Evolutionary conservation across 2,113 vertebrate genomes (phyloP).

Genomic region (Setophaga petechia): DNA sequence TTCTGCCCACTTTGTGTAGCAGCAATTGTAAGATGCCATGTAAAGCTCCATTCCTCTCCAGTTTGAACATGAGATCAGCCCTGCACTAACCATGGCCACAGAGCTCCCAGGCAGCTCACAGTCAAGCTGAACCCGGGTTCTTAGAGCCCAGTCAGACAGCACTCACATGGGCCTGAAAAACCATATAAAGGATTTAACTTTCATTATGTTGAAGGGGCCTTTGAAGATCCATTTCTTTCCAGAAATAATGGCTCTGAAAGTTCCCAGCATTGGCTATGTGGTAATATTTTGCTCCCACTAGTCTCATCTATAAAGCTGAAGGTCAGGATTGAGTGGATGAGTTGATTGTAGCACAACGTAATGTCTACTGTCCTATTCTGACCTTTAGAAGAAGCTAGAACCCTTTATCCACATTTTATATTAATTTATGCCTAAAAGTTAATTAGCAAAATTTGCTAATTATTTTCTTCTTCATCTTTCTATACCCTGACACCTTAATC

Average conservation of each 20-base stretch:
- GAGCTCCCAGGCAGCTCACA: neutral
- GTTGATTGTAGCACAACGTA: slow-evolving; percentile 4
- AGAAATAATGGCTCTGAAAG: slow-evolving; percentile 20
- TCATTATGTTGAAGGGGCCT: neutral
- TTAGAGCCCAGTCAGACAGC: neutral
- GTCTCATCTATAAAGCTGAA: slow-evolving; percentile 12
- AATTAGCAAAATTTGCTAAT: slow-evolving; percentile 14
- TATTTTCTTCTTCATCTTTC: slow-evolving; percentile 50
- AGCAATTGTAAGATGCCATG: neutral
- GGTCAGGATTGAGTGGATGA: neutral
- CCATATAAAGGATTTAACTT: neutral
- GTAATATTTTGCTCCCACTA: neutral
- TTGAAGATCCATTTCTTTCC: slow-evolving; percentile 49
- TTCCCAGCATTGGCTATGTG: neutral
- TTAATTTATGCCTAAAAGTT: slow-evolving; percentile 36
- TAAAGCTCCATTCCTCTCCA: neutral
- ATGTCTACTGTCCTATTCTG: slow-evolving; percentile 19
- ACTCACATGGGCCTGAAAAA: neutral
- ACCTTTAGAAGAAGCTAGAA: neutral
- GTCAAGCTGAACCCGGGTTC: neutral
- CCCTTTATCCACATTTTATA: slow-evolving; percentile 21
- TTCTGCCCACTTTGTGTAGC: neutral
- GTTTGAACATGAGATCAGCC: neutral
- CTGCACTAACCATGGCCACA: neutral
- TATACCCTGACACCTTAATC: slow-evolving; percentile 63